Evolutionary conservation across 2,113 vertebrate genomes (phyloP).

Genomic region (Physeter macrocephalus): DNA sequence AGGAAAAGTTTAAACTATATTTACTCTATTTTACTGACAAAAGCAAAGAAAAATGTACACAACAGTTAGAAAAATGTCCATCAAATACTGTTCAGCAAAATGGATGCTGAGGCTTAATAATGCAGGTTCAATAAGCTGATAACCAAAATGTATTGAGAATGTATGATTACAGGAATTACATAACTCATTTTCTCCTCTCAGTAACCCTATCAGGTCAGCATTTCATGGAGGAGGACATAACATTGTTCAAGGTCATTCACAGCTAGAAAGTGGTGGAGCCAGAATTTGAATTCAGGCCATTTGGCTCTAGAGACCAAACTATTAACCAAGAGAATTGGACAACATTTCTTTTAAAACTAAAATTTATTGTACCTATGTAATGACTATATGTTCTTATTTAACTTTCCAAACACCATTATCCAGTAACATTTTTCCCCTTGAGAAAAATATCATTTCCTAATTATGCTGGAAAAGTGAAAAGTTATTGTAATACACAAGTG

Average conservation of each 20-base stretch:
- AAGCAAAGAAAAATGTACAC: not conserved
- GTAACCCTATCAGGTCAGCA: not conserved
- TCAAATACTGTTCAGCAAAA: not conserved
- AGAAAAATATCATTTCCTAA: slow-evolving; percentile 25
- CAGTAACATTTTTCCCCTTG: not conserved
- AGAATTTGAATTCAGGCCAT: not conserved
- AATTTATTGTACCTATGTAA: not conserved
- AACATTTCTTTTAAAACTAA: not conserved
- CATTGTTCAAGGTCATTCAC: not conserved
- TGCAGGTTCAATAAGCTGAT: not conserved
- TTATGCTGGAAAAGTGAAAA: not conserved
- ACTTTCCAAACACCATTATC: not conserved
- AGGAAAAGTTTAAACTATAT: not conserved
- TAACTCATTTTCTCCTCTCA: not conserved
- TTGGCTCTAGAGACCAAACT: not conserved
- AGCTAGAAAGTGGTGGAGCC: not conserved
- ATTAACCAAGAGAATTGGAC: not conserved
- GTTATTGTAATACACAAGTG: not conserved
- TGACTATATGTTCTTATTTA: not conserved
- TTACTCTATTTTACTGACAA: not conserved
- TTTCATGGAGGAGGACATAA: not conserved
- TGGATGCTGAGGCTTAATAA: not conserved
- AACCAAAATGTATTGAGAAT: not conserved
- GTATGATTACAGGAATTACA: not conserved
- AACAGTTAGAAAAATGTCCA: not conserved